These are phyloP conservation scores for Mamestra brassicae DNA, from an alignment of 2,888 invertebrate genomes.

Conservation along the genomic window DNA sequence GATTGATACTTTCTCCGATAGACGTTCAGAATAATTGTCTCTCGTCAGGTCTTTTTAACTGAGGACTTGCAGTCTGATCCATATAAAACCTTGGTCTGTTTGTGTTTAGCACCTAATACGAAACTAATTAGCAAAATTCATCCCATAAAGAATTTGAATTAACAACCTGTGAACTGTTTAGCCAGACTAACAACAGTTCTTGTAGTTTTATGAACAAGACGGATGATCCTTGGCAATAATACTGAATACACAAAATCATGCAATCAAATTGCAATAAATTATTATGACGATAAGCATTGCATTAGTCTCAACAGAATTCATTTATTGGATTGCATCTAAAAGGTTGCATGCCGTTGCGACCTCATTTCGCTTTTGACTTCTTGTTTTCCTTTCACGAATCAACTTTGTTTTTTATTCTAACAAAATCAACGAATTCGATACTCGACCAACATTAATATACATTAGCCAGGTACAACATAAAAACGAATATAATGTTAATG, in stretches of 20 bases:
- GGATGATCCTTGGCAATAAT: background rate
- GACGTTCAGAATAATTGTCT: slow-evolving; percentile 3
- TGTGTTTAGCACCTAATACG: no score
- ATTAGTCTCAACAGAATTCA: slow-evolving; percentile 23
- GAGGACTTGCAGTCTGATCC: background rate
- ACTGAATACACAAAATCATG: background rate
- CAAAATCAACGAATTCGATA: slow-evolving; percentile 22
- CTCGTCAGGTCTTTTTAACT: background rate
- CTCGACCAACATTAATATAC: slow-evolving; percentile 7
- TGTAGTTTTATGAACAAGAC: background rate
- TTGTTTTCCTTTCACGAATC: slow-evolving; percentile 56
- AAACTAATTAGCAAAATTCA: background rate
- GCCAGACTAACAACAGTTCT: background rate
- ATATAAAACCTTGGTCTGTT: background rate
- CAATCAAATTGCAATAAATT: slow-evolving; percentile 25
- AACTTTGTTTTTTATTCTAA: slow-evolving; percentile 36
- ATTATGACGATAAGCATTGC: slow-evolving; percentile 4
- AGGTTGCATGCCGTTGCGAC: slow-evolving; percentile 50
- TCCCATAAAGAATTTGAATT: no score
- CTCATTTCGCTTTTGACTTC: slow-evolving; percentile 47
- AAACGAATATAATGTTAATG: slow-evolving; percentile 1
- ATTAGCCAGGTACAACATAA: slow-evolving; percentile 1
- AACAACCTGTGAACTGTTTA: no score
- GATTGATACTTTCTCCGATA: slow-evolving; percentile 24
- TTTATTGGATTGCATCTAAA: slow-evolving; percentile 49